Evolutionary conservation across 92 coral and sea anemone species (phyloP), one percentile per base, ranked within the genome.

Genomic region (Phenganax stokvisi): DNA sequence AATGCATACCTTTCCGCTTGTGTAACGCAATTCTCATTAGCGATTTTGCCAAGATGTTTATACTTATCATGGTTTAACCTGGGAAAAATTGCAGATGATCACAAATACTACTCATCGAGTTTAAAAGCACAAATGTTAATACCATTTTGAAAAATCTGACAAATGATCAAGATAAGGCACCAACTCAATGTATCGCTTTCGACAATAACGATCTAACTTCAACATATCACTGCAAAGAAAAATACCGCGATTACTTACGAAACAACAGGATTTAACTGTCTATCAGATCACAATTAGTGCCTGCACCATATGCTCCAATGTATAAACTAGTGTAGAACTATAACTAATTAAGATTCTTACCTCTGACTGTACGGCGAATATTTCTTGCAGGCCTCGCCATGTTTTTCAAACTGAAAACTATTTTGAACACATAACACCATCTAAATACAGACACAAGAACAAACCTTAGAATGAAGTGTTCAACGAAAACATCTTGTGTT

Each of bases 111-210:
- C 16, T 2, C 1, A 56, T 56, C 16, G 11, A 56, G n/a, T 1
- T 61, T 61, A 12, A 57, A 57, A 31, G 51, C n/a, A 28, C 51
- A 25, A 37, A 17, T 31, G 2, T 12, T n/a, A 51, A 6, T 70
- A 94, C 97, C 97, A 94, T 8, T 86, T 89, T 65, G 86, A 63
- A 81, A 89, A 91, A 10, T 91, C 97, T 6, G 97, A 89, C 53
- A 91, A 81, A 81, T 93, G 92, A 37, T 94, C 98, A 65, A 94
- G 62, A 56, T 88, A 96, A 4, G 98, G 98, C 13, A 94, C 84
- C 16, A 94, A 85, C 74, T 94, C 98, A 15, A 94, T 86, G 76
- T 89, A 91, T 85, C 98, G 84, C 56, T 76, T 85, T 72, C 88
- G 84, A 77, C 98, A 94, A 72, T 94, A 94, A 59, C 84, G 85